Evolutionary conservation across 2,888 invertebrate species (phyloP).

Genomic region (Tenthredo mesomela): DNA sequence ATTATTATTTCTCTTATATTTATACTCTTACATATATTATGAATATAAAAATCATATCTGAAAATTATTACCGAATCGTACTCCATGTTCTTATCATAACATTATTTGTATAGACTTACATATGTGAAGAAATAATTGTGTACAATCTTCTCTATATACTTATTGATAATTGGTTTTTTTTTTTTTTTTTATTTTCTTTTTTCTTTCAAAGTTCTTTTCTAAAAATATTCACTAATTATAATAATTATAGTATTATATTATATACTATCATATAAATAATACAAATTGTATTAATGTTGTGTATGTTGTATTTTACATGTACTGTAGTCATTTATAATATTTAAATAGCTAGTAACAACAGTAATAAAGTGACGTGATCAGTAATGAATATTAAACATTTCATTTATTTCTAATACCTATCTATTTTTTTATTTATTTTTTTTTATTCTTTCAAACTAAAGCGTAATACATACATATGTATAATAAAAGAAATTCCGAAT

Average conservation of each 20-base stretch:
- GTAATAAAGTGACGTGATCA: constrained; percentile 68
- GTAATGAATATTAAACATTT: background rate
- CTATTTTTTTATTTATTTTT: background rate
- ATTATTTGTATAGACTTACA: background rate
- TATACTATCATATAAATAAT: constrained; percentile 37
- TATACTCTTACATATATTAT: background rate
- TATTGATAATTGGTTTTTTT: background rate
- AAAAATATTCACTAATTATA: constrained; percentile 10
- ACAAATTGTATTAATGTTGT: constrained; percentile 66
- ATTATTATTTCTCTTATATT: background rate
- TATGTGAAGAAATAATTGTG: background rate
- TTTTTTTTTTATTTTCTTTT: background rate
- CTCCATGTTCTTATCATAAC: background rate
- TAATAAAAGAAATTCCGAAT: background rate
- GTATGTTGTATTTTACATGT: constrained; percentile 69
- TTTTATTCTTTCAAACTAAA: background rate
- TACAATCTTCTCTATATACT: background rate
- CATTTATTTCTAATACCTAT: background rate
- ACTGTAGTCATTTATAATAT: constrained; percentile 70
- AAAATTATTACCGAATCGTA: background rate
- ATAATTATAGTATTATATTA: constrained; percentile 11
- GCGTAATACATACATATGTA: no score
- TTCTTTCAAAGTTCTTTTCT: background rate
- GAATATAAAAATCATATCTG: background rate
- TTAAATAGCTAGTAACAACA: constrained; percentile 68